These are phyloP conservation scores for Macrocentrus cingulum DNA, from an alignment of 1,140 invertebrate species.

Conservation along the genomic window DNA sequence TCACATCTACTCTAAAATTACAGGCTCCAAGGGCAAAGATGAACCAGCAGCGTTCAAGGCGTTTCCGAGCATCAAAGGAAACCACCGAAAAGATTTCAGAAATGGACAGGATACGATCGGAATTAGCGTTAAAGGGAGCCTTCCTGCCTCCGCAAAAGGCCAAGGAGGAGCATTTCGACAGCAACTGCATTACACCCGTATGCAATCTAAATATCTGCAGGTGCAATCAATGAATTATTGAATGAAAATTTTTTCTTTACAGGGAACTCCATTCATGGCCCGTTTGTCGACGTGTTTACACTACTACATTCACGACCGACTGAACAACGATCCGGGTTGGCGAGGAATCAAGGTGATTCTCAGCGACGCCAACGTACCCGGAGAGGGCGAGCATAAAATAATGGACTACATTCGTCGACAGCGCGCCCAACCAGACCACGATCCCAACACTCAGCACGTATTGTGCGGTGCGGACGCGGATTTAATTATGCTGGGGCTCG, in stretches of 20 bases:
- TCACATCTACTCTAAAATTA: not conserved
- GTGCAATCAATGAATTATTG: too few species aligned
- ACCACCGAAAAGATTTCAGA: slow-evolving; percentile 86
- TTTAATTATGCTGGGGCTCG: slow-evolving; percentile 97
- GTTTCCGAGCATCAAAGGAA: slow-evolving; percentile 97
- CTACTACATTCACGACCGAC: slow-evolving; percentile 92
- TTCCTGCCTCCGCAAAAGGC: slow-evolving; percentile 87
- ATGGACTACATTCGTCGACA: slow-evolving; percentile 99
- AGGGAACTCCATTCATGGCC: slow-evolving; percentile 97
- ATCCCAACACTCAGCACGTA: slow-evolving; percentile 97
- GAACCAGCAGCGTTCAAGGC: slow-evolving; percentile 97
- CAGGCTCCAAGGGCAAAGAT: slow-evolving; percentile 97
- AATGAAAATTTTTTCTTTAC: too few species aligned
- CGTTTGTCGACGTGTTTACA: slow-evolving; percentile 90
- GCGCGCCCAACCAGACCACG: slow-evolving; percentile 91
- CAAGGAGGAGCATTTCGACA: slow-evolving; percentile 94
- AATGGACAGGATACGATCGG: slow-evolving; percentile 76
- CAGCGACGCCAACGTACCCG: slow-evolving; percentile 97
- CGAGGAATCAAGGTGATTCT: slow-evolving; percentile 92
- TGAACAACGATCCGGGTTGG: slow-evolving; percentile 97
- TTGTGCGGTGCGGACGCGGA: slow-evolving; percentile 98
- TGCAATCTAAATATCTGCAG: slow-evolving; percentile 29
- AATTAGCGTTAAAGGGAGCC: slow-evolving; percentile 75
- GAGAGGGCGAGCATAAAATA: slow-evolving; percentile 99
- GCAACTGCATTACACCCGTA: slow-evolving; percentile 96